phyloP scores from a whole-genome alignment of 2,797 vertebrate genomes.

The Falco concolor region DNA sequence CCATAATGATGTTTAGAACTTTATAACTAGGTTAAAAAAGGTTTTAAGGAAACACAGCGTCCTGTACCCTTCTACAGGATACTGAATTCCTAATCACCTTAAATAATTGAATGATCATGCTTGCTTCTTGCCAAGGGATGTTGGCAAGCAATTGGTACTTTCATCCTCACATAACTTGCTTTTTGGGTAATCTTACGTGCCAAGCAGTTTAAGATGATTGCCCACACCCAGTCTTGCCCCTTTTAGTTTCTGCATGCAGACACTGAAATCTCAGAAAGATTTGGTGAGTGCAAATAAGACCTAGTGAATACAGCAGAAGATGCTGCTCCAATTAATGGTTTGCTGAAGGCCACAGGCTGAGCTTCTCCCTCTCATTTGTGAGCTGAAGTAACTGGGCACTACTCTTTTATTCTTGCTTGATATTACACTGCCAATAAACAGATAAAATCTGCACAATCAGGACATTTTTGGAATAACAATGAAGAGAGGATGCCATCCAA shows the following conservation, averaged over 20 bases:
- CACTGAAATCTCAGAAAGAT: neutral
- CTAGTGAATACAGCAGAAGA: neutral
- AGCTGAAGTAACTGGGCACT: neutral
- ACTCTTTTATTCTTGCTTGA: neutral
- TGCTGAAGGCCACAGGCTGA: neutral
- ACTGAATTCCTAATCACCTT: neutral
- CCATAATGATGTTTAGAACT: neutral
- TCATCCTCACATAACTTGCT: neutral
- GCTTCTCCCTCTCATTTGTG: neutral
- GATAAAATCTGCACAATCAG: neutral
- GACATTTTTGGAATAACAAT: neutral
- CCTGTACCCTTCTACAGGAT: neutral
- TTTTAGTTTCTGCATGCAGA: neutral
- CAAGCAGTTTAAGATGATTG: neutral
- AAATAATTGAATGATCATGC: neutral
- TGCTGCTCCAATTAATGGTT: neutral
- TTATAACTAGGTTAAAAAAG: neutral
- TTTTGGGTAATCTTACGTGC: neutral
- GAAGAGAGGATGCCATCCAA: neutral
- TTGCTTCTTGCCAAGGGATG: neutral
- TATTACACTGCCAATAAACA: neutral
- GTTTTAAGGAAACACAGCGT: neutral
- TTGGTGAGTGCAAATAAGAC: neutral
- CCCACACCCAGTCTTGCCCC: neutral
- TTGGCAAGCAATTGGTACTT: neutral